phyloP scores from a whole-genome alignment of 1,140 invertebrate species.

The Psix sp. region DNA sequence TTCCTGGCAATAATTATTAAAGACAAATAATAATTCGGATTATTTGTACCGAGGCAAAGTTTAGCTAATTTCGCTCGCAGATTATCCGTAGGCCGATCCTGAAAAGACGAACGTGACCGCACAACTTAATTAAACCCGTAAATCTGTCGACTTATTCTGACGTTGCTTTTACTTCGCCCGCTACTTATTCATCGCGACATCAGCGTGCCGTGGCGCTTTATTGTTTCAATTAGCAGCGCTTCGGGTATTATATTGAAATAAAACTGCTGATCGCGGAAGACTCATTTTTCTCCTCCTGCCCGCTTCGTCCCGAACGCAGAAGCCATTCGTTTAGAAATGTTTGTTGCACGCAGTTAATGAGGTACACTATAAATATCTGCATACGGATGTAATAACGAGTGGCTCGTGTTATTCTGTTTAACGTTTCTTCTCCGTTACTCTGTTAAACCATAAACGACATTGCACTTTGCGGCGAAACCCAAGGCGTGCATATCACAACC shows the following conservation, averaged over 20 bases:
- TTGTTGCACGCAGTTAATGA: conserved; percentile 36
- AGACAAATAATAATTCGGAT: conserved; percentile 24
- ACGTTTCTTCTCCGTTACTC: conserved; percentile 63
- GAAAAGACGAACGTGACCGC: conserved; percentile 74
- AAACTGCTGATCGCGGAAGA: conserved; percentile 18
- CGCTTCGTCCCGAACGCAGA: background rate
- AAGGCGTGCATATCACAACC: conserved; percentile 60
- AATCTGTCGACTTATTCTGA: conserved; percentile 60
- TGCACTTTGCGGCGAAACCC: conserved; percentile 63
- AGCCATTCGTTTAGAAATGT: conserved; percentile 15
- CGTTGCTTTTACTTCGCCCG: conserved; percentile 50
- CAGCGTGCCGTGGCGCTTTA: conserved; percentile 25
- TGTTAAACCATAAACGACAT: conserved; percentile 66
- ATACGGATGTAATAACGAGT: conserved; percentile 58
- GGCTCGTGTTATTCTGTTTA: conserved; percentile 62
- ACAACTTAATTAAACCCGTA: conserved; percentile 76
- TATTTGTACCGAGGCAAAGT: conserved; percentile 40
- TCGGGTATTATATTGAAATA: conserved; percentile 25
- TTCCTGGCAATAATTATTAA: conserved; percentile 13
- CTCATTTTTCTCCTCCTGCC: background rate
- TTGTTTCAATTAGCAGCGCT: conserved; percentile 43
- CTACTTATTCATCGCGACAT: conserved; percentile 63
- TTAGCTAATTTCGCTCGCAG: conserved; percentile 61
- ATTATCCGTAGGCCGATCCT: conserved; percentile 66
- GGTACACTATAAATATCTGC: conserved; percentile 40